Base-by-base conservation (phyloP, 2,113 vertebrate species). In the Anarhynchus alexandrinus region DNA sequence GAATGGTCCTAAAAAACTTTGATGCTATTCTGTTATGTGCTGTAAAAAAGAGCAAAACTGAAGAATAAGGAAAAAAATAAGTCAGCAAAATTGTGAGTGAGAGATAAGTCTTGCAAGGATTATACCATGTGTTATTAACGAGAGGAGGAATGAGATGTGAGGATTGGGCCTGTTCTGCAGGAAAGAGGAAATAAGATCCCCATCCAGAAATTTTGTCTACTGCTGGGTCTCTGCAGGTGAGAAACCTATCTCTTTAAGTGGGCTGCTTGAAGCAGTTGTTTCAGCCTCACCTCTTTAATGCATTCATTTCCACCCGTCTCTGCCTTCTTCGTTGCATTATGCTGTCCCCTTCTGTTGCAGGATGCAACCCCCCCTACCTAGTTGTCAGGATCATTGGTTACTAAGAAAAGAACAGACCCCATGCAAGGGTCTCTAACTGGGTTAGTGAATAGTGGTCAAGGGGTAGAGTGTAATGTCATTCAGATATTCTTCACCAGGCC, bases 301-400 rank as follows among this genome's bases (percentile, higher is more conserved):
- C 4, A 36, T 70, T 26, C 5, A 3, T 15, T 61, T 16, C 1
- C 3, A 3, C 0, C 0, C 2, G n/a, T 18, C 32, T 38, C 34
- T 52, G 15, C n/a, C n/a, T n/a, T 30, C 54, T 71, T 49, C 47
- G 25, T 2, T 38, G 43, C 25, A 23, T 36, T 61, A 11, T 30
- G 8, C 27, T 86, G n/a, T 52, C 40, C 5, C 6, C 23, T 80
- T n/a, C 83, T 59, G 42, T 42, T 82, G 25, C 40, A 78, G 72
- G n/a, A 54, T 77, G 36, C 29, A 67, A n/a, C n/a, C n/a, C n/a
- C 10, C 21, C 25, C 25, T 66, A 27, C 19, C 25, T 70, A 25
- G 34, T 17, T 42, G 25, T 49, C 0, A 0, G 64, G 27, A 27
- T 89, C 11, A 8, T 1, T 32, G 12, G 11, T 34, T 59, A 11